Evolutionary conservation across 2,797 vertebrate species (phyloP), one percentile per base, ranked within the genome.

Genomic region (Schizothorax lantsangensis): DNA sequence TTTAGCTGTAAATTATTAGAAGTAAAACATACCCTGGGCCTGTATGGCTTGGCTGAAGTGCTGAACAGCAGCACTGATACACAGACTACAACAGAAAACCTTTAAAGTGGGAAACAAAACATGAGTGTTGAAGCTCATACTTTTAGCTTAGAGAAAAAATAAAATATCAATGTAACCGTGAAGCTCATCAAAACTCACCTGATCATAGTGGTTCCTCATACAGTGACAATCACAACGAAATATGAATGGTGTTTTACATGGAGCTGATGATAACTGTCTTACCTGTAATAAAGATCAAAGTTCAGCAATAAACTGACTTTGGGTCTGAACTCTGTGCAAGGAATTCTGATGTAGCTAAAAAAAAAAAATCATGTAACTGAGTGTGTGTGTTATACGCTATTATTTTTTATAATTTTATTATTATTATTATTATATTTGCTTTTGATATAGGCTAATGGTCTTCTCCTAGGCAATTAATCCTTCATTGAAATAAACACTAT

Each of bases 1-100:
- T 78, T 69, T 47, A 26, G 12, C 40, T 72, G 49, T 85, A 80
- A 79, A 85, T 71, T 36, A 72, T 15, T 52, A 75, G 19, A 82
- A 30, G 12, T 30, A 2, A 83, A 90, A 93, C 95, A 71, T 93
- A 96, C 96, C 94, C 84, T 84, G 33, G 90, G 83, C 77, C 89
- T 91, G 83, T 90, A 87, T 66, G 95, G 94, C 81, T 92, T 95
- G 74, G 94, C 94, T 81, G 89, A 89, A 84, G 89, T 62, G 88
- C 91, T 90, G 88, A 88, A 81, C 82, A 94, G 89, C 86, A 96
- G 66, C 38, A 90, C 84, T 54, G 84, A 91, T 82, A 92, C 62
- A 54, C 87, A 90, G 36, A 94, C 75, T 15, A 94, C 26, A n/a
- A 94, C 19, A 88, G 86, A 91, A 91, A 92, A 79, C 91, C 95